phyloP scores from a whole-genome alignment of 2,888 invertebrate species.

The Stenurella melanura region DNA sequence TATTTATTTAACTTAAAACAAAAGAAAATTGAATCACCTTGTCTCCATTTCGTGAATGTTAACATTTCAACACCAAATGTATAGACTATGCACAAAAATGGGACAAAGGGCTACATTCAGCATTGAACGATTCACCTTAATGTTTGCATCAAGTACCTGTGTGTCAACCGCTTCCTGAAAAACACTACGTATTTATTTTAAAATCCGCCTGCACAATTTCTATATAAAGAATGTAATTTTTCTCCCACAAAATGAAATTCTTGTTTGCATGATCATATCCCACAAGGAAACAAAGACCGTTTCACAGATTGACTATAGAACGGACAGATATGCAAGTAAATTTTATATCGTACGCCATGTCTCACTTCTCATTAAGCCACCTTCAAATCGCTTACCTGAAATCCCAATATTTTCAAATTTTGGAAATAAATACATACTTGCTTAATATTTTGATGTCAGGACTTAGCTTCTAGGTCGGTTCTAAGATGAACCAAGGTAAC shows the following conservation, averaged over 20 bases:
- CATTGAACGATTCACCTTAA: slow-evolving; percentile 12
- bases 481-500: no score
- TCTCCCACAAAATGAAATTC: slow-evolving; percentile 10
- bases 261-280: slow-evolving; percentile 22
- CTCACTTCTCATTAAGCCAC: no score
- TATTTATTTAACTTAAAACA: no score
- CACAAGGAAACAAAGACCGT: not conserved
- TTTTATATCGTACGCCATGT: no score
- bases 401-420: no score
- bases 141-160: not conserved
- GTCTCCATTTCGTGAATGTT: not conserved
- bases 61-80: not conserved
- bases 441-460: no score
- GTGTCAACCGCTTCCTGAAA: not conserved
- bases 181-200: slow-evolving; percentile 30
- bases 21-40: no score
- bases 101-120: not conserved
- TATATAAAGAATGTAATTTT: slow-evolving; percentile 23
- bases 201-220: slow-evolving; percentile 12
- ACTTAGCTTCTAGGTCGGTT: no score
- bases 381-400: no score
- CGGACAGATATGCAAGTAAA: not conserved
- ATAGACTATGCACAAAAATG: not conserved
- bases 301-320: not conserved
- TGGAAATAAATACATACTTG: no score